Evolutionary conservation across 2,113 vertebrate genomes (phyloP).

Genomic region (Leptobrachium ailaonicum): DNA sequence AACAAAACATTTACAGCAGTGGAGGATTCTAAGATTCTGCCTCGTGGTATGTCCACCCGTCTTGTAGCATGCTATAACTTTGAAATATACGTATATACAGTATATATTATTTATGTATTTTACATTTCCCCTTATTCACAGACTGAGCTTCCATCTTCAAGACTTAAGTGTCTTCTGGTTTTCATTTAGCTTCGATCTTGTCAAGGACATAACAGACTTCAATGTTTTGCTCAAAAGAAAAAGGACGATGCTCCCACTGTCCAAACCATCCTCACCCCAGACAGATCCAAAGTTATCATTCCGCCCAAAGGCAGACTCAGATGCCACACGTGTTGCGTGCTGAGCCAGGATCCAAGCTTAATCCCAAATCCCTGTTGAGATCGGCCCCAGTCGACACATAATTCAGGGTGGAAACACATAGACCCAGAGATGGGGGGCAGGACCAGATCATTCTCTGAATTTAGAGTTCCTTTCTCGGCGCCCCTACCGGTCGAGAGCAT

Average conservation of each 20-base stretch:
- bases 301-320: constrained; percentile 60
- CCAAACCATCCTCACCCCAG: constrained; percentile 70
- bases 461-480: constrained; percentile 79
- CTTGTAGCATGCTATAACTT: too few species aligned
- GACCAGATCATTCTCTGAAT: constrained; percentile 80
- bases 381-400: constrained; percentile 61
- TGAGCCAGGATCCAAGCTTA: constrained; percentile 35
- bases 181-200: too few species aligned
- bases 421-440: constrained; percentile 79
- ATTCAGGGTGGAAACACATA: constrained; percentile 85
- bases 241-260: constrained; percentile 59
- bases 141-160: background rate
- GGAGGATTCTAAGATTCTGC: too few species aligned
- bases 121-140: background rate
- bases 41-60: too few species aligned
- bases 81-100: too few species aligned
- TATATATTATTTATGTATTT: too few species aligned
- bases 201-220: background rate
- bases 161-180: background rate
- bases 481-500: constrained; percentile 77
- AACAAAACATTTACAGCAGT: too few species aligned
- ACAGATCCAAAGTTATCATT: constrained; percentile 73
- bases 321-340: constrained; percentile 35
- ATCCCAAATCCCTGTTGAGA: constrained; percentile 50
- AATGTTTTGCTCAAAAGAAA: constrained; percentile 39